Evolutionary conservation across 2,797 vertebrate species (phyloP), one percentile per base, ranked within the genome.

Genomic region (Loris lydekkerianus): DNA sequence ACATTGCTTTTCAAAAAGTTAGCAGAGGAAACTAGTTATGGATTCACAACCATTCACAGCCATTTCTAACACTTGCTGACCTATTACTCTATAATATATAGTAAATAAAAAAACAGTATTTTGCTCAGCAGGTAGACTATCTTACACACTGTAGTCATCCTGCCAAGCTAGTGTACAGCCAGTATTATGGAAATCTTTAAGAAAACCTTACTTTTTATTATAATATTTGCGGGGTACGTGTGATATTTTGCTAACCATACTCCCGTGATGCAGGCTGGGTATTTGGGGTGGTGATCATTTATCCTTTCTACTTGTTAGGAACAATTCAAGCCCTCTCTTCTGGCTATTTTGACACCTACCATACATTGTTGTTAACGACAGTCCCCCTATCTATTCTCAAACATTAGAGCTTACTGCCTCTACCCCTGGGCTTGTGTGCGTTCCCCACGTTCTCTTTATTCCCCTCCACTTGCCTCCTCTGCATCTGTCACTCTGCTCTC

Each of bases 11-110:
- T 82, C n/a, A 0, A 17, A 40, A 61, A 21, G 34, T 7, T 27
- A 20, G 10, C 14, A 10, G 0, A 9, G 23, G 77, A 89, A 46
- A 14, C 9, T 0, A 58, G 34, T 21, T 34, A 23, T 13, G 2
- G 49, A n/a, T 2, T 18, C n/a, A 25, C 6, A n/a, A 0, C 13
- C 65, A 25, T 15, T 56, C 8, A 25, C 5, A n/a, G 0, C 13
- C 60, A 20, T 15, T 56, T 6, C 18, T 46, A 46, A 61, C n/a
- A 49, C 34, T 9, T 13, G 46, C 65, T 23, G 23, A 63, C 56
- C 10, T 11, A 29, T 13, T 2, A 15, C 40, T 31, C 17, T n/a
- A 46, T 20, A 43, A 70, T 7, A 5, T 3, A 37, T 5, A 53
- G 10, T 20, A 27, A 34, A n/a, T 13, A 25, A 43, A 13, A 15